These are phyloP conservation scores for Paraescarpia echinospica DNA, from an alignment of 1,140 invertebrate species.

Conservation along the genomic window DNA sequence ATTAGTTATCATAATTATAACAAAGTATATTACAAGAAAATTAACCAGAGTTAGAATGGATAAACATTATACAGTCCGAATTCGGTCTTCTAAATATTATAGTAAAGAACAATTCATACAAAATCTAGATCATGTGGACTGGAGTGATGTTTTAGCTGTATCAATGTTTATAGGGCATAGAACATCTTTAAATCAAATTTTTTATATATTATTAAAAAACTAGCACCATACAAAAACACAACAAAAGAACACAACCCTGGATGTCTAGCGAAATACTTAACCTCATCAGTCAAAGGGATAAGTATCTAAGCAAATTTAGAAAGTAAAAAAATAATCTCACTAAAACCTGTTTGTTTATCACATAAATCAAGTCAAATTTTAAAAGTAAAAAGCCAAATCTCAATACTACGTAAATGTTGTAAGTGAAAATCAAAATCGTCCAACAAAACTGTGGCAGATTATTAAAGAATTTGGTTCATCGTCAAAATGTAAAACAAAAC, in stretches of 20 bases:
- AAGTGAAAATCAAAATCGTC: not conserved
- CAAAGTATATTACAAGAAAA: not conserved
- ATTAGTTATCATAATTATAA: not conserved
- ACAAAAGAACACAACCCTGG: not conserved
- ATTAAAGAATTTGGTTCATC: not conserved
- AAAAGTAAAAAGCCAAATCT: not conserved
- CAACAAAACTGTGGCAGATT: not conserved
- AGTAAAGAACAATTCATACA: not conserved
- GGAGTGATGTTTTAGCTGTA: not conserved
- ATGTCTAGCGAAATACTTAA: conserved; percentile 7
- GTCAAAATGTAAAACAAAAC: conserved; percentile 8
- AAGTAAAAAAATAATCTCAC: not conserved
- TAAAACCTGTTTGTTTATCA: not conserved
- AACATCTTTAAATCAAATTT: not conserved
- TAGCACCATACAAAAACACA: not conserved
- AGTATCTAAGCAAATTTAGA: not conserved
- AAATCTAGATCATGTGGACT: not conserved
- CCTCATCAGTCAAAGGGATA: conserved; percentile 11
- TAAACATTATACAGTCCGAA: not conserved
- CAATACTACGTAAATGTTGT: not conserved
- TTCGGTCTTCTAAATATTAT: not conserved
- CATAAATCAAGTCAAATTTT: not conserved
- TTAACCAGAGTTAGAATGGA: not conserved
- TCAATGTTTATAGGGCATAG: not conserved
- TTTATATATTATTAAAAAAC: not conserved